Base-by-base conservation (phyloP, 1,140 invertebrate genomes). In the Himalopsyche phryganea region DNA sequence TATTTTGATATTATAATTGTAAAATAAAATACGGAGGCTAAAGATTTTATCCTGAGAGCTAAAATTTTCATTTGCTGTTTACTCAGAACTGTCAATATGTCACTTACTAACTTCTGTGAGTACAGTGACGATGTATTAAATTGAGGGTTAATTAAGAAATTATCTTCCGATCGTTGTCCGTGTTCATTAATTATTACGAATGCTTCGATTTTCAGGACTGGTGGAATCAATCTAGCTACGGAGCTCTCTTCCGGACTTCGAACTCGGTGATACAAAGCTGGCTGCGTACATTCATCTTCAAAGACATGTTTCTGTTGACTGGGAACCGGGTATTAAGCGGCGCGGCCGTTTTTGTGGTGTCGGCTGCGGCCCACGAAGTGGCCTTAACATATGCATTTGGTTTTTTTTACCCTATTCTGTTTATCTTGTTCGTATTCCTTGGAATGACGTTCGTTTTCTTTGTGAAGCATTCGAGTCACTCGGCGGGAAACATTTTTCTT, bases 251-350 rank as follows among this genome's bases (percentile, higher is more conserved):
- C 69, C 81, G 92, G 11, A 91, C 88, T 6, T 98, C 95, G 95
- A 98, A 98, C 70, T 81, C 91, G 6, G 85, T 97, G 0, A 93
- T 98, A 0, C 89, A 96, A 68, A 91, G 96, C 59, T 98, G 94
- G 94, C 76, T 98, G 0, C 92, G 94, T 64, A 85, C 85, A 1
- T 96, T 97, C 71, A 80, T 98, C 15, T 97, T 96, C 71, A 87
- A 85, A 66, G 94, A 96, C 65, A 68, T 90, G 11, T 85, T 84
- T 41, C 81, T 81, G 52, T 74, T 83, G 23, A 65, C 82, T 0
- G 75, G 77, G 54, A 81, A 75, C 32, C 83, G 81, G 35, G 46
- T 71, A 0, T 14, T 81, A 0, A 69, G 85, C 0, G 79, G 79
- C 23, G 57, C 82, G 28, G 61, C 71, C 1, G 83, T 87, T 0